These are phyloP conservation scores for Gopherus flavomarginatus DNA, from an alignment of 2,113 vertebrate genomes.

Conservation along the genomic window DNA sequence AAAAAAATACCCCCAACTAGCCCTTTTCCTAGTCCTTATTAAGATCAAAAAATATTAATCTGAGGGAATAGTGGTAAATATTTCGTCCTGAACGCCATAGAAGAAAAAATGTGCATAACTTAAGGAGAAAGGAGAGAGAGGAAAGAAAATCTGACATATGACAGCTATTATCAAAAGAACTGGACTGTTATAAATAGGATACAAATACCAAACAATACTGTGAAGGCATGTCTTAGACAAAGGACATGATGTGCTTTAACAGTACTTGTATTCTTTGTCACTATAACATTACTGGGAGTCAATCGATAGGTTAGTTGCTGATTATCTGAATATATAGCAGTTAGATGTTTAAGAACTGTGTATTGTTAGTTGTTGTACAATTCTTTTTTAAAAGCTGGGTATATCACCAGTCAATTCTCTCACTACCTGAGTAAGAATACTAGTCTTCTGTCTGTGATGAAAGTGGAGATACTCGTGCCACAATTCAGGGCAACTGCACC, in stretches of 20 bases:
- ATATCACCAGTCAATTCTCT: neutral
- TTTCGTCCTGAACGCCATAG: neutral
- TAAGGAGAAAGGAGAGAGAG: neutral
- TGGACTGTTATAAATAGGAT: neutral
- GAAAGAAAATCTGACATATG: neutral
- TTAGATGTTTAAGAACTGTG: neutral
- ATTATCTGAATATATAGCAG: accelerated
- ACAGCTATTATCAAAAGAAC: conserved; percentile 25
- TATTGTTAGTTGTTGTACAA: neutral
- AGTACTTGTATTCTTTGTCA: neutral
- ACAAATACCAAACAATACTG: neutral
- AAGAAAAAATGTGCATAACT: neutral
- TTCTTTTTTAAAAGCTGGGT: neutral
- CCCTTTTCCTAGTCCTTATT: neutral
- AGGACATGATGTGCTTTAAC: neutral
- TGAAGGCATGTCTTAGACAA: neutral
- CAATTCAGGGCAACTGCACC: no score
- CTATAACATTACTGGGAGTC: neutral
- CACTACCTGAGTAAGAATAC: neutral
- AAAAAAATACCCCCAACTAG: neutral
- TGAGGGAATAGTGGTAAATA: no score
- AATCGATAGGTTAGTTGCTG: neutral
- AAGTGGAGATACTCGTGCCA: no score
- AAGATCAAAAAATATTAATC: neutral
- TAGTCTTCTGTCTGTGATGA: no score